Evolutionary conservation across 1,140 invertebrate genomes (phyloP).

Genomic region (Diorhabda sublineata): DNA sequence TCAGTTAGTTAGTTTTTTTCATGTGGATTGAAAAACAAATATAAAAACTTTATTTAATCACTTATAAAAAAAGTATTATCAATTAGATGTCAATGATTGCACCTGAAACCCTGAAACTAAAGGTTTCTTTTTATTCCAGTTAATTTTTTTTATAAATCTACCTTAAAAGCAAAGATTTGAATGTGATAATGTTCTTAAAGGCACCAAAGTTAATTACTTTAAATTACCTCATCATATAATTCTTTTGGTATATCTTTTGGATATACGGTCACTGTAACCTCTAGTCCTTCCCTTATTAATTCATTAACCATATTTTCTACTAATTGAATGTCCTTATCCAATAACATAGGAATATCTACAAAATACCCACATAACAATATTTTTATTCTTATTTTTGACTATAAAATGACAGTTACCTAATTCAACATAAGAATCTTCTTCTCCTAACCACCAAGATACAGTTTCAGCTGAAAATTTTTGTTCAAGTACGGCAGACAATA

Average conservation of each 20-base stretch:
- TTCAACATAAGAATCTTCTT: slow-evolving; percentile 63
- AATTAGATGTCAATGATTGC: too few relatives aligned
- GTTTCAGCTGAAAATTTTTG: slow-evolving; percentile 63
- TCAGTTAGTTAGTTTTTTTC: too few relatives aligned
- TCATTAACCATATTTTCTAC: slow-evolving; percentile 65
- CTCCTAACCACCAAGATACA: slow-evolving; percentile 76
- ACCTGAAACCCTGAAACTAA: too few relatives aligned
- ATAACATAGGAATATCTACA: slow-evolving; percentile 50
- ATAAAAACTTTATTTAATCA: too few relatives aligned
- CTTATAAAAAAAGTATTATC: too few relatives aligned
- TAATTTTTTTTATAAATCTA: too few relatives aligned
- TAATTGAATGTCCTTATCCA: slow-evolving; percentile 49
- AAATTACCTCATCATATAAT: slow-evolving; percentile 34
- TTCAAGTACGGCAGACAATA: slow-evolving; percentile 75
- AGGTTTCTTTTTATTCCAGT: too few relatives aligned
- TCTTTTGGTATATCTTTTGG: slow-evolving; percentile 49
- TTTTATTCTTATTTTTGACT: background rate
- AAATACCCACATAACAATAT: slow-evolving; percentile 11
- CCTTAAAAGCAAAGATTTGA: too few relatives aligned
- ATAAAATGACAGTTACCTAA: slow-evolving; percentile 45
- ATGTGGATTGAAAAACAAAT: too few relatives aligned
- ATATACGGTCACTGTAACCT: slow-evolving; percentile 61
- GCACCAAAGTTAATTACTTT: background rate
- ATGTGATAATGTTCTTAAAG: too few relatives aligned
- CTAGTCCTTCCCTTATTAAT: slow-evolving; percentile 58